Conservation (phyloP, 2,888 invertebrate species). For the Caenorhabditis wallacei region DNA sequence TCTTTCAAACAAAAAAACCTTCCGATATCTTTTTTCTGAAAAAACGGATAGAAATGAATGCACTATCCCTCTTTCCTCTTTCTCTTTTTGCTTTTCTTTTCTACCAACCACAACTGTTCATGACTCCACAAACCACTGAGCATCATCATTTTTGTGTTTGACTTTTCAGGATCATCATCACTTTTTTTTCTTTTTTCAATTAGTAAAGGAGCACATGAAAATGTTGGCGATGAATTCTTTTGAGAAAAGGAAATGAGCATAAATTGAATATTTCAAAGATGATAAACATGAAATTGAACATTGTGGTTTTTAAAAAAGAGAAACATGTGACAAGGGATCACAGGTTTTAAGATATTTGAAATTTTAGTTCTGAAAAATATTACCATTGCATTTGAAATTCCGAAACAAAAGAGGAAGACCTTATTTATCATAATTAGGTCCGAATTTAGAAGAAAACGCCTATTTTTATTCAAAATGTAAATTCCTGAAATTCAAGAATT, state of each 20-base stretch:
- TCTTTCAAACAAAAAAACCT: conserved; percentile 31
- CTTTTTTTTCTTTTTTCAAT: conserved; percentile 2
- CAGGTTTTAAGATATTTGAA: neutral
- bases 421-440: too few species aligned
- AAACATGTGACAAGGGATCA: neutral
- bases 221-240: conserved; percentile 14
- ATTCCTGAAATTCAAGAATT: neutral
- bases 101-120: conserved; percentile 55
- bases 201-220: conserved; percentile 14
- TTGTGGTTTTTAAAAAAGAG: neutral
- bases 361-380: too few species aligned
- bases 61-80: conserved; percentile 29
- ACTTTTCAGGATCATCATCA: conserved; percentile 6
- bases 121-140: conserved; percentile 9
- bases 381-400: too few species aligned
- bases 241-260: conserved; percentile 4
- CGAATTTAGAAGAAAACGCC: too few species aligned
- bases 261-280: neutral
- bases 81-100: neutral
- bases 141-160: conserved; percentile 14
- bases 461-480: too few species aligned
- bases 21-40: conserved; percentile 25
- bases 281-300: neutral
- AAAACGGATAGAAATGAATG: conserved; percentile 51
- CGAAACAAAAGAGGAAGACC: too few species aligned